Conservation (phyloP, 2,888 invertebrate species). For the Drosophila pseudotalamancana region DNA sequence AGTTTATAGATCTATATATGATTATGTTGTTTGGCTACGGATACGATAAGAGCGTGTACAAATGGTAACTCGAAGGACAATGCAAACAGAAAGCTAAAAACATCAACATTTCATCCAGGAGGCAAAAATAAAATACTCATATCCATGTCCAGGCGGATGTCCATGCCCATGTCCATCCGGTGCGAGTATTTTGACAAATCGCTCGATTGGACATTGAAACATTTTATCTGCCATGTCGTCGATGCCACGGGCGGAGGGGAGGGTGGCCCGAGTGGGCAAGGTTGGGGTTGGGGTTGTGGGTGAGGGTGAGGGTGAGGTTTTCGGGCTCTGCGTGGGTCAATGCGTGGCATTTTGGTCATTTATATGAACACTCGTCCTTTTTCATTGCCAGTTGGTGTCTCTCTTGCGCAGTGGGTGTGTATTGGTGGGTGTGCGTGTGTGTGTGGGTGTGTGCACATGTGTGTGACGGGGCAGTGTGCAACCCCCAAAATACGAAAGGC, state of each 20-base stretch:
- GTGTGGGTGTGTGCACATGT: slow-evolving; percentile 48
- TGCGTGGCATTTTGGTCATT: slow-evolving; percentile 82
- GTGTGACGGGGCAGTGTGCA: slow-evolving; percentile 36
- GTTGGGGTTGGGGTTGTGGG: slow-evolving; percentile 13
- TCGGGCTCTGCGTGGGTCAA: slow-evolving; percentile 70
- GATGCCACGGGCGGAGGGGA: slow-evolving; percentile 55
- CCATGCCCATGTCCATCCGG: slow-evolving; percentile 52
- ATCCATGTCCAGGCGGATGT: slow-evolving; percentile 34
- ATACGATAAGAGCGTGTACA: too few relatives aligned
- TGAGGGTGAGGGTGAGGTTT: slow-evolving; percentile 12
- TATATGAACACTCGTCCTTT: slow-evolving; percentile 81
- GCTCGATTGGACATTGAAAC: slow-evolving; percentile 83
- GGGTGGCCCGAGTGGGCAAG: too few relatives aligned
- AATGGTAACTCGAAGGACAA: slow-evolving; percentile 4
- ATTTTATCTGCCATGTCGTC: slow-evolving; percentile 82
- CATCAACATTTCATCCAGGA: slow-evolving; percentile 35
- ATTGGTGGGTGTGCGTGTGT: slow-evolving; percentile 12
- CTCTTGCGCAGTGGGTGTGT: slow-evolving; percentile 18
- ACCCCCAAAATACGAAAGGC: slow-evolving; percentile 63
- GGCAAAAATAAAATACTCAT: slow-evolving; percentile 40
- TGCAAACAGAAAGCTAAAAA: slow-evolving; percentile 17
- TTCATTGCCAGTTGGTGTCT: slow-evolving; percentile 71
- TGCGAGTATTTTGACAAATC: slow-evolving; percentile 81
- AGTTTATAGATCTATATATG: too few relatives aligned
- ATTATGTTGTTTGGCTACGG: too few relatives aligned